A percentile compares a stretch with the other conserved stretches of the same genome.
Evolutionary conservation across 2,888 invertebrate genomes (phyloP).

Genomic region (Meganola albula): DNA sequence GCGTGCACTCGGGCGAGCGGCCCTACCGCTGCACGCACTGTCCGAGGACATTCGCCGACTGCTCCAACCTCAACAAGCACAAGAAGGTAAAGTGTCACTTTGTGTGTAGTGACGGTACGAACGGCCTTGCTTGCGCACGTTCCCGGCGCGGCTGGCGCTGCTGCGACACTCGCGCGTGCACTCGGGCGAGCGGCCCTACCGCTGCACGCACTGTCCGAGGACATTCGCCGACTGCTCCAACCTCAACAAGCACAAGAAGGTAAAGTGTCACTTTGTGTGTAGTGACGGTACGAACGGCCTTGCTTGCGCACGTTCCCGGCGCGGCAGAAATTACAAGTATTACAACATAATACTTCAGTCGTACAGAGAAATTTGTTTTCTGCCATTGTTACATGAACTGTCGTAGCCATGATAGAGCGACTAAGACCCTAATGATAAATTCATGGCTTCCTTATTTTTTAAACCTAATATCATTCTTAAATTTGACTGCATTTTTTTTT

Average conservation of each 20-base stretch:
- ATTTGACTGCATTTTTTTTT: no score
- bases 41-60: constrained; percentile 81
- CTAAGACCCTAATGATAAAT: no score
- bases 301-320: no score
- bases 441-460: no score
- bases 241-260: constrained; percentile 68
- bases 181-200: constrained; percentile 81
- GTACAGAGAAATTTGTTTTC: no score
- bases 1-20: constrained; percentile 81
- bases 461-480: no score
- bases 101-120: background rate
- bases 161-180: constrained; percentile 81
- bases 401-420: no score
- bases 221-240: constrained; percentile 83
- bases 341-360: no score
- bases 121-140: background rate
- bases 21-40: constrained; percentile 83
- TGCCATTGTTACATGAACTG: no score
- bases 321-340: no score
- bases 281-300: no score
- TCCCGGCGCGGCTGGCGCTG: constrained; percentile 78
- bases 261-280: no score
- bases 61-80: constrained; percentile 82
- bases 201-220: constrained; percentile 82
- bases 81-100: constrained; percentile 2